Percentiles rank a stretch among this genome's conserved stretches.
Evolutionary conservation across 2,888 invertebrate species (phyloP).

Genomic region (Stratiomys singularior): DNA sequence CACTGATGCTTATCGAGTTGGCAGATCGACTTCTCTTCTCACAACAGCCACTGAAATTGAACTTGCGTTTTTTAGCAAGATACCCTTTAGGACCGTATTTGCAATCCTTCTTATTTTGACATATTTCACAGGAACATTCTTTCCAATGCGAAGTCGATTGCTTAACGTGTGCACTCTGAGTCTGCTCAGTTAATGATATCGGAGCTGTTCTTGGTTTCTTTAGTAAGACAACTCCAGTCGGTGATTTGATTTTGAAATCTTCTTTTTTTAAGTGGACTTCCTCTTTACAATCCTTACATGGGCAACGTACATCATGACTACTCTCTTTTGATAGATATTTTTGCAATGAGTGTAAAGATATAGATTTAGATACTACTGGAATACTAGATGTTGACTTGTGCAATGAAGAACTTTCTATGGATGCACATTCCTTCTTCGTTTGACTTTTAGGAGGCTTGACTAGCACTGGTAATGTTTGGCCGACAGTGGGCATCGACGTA

Average conservation of each 20-base stretch:
- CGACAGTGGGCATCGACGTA: too few species aligned
- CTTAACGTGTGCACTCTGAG: too few species aligned
- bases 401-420: too few species aligned
- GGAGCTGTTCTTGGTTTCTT: not conserved
- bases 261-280: too few species aligned
- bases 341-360: too few species aligned
- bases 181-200: too few species aligned
- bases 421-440: too few species aligned
- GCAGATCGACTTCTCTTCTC: not conserved
- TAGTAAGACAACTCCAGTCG: not conserved
- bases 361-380: not conserved
- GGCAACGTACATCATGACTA: not conserved
- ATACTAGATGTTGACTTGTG: not conserved
- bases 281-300: not conserved
- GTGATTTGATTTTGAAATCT: not conserved
- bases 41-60: not conserved
- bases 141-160: not conserved
- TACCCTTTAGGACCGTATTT: not conserved
- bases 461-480: not conserved
- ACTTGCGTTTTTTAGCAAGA: not conserved
- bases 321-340: not conserved
- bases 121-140: constrained; percentile 5
- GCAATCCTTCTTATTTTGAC: not conserved
- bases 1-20: not conserved
- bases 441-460: not conserved